These are phyloP conservation scores for Drosophila simulans DNA, from an alignment of 1,140 invertebrate genomes.

Conservation along the genomic window DNA sequence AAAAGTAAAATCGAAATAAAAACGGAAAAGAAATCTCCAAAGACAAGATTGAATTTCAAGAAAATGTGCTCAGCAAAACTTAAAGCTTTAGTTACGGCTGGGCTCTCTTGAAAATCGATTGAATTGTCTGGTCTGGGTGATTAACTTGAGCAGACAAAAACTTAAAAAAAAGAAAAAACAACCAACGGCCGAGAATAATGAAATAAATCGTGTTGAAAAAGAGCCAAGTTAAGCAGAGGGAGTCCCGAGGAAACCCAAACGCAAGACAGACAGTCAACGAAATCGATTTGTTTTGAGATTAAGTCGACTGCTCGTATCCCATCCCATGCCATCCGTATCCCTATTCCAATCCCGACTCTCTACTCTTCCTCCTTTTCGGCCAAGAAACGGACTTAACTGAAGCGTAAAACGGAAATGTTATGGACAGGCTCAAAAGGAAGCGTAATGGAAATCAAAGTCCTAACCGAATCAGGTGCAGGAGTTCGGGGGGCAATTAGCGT, in stretches of 20 bases:
- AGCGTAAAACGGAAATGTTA: slow-evolving; percentile 77
- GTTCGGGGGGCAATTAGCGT: slow-evolving; percentile 52
- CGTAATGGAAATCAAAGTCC: slow-evolving; percentile 77
- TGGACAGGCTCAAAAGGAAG: slow-evolving; percentile 58
- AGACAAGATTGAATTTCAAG: slow-evolving; percentile 47
- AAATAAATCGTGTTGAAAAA: slow-evolving; percentile 83
- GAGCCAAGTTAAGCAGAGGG: slow-evolving; percentile 17
- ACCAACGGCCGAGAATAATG: slow-evolving; percentile 60
- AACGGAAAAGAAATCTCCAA: slow-evolving; percentile 7
- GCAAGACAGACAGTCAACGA: slow-evolving; percentile 60
- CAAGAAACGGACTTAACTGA: slow-evolving; percentile 40
- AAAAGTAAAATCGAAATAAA: slow-evolving; percentile 39
- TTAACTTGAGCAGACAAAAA: slow-evolving; percentile 70
- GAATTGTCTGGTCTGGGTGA: slow-evolving; percentile 74
- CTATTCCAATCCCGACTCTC: not conserved
- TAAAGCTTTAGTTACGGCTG: slow-evolving; percentile 52
- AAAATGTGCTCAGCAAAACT: slow-evolving; percentile 10
- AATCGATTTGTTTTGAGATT: slow-evolving; percentile 84
- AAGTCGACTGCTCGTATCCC: slow-evolving; percentile 60
- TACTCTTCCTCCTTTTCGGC: not conserved
- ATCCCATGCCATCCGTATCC: not conserved
- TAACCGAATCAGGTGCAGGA: slow-evolving; percentile 41
- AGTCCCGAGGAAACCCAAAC: slow-evolving; percentile 11
- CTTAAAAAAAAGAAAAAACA: slow-evolving; percentile 14
- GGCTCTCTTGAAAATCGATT: slow-evolving; percentile 63